A percentile compares a stretch with the other conserved stretches of the same genome.
These are phyloP conservation scores for Xanthia togata DNA, from an alignment of 2,888 invertebrate genomes.

Conservation along the genomic window DNA sequence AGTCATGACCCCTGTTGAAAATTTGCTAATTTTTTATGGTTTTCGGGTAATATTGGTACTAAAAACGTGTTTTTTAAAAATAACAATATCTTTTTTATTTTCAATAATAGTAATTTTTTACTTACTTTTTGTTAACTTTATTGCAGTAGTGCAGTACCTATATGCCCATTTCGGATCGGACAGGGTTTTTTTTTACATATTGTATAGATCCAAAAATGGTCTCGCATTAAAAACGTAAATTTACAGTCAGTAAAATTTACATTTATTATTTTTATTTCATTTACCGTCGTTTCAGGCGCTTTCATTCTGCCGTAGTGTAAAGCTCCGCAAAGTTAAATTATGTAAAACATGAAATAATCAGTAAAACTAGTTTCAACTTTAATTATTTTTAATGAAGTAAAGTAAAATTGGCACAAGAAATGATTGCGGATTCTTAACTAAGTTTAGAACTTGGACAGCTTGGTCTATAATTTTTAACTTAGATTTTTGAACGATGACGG, in stretches of 20 bases:
- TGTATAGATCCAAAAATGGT: background rate
- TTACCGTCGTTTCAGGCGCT: slow-evolving; percentile 2
- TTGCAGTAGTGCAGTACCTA: too few relatives aligned
- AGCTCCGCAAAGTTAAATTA: slow-evolving; percentile 21
- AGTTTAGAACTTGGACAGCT: background rate
- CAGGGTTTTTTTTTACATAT: too few relatives aligned
- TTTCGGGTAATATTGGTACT: too few relatives aligned
- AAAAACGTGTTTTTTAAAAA: too few relatives aligned
- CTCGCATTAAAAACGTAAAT: background rate
- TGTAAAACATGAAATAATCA: slow-evolving; percentile 28
- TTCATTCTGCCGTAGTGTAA: background rate
- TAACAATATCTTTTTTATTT: too few relatives aligned
- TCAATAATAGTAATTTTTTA: too few relatives aligned
- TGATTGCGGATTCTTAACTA: slow-evolving; percentile 9
- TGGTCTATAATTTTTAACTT: background rate
- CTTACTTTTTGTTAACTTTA: too few relatives aligned
- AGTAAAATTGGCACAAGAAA: slow-evolving; percentile 22
- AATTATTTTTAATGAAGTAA: slow-evolving; percentile 20
- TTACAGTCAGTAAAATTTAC: too few relatives aligned
- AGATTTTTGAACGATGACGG: background rate
- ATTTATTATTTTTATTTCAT: slow-evolving; percentile 20
- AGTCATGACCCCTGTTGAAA: too few relatives aligned
- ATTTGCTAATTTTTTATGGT: too few relatives aligned
- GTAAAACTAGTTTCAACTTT: slow-evolving; percentile 30
- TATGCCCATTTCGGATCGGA: too few relatives aligned